Base-by-base conservation (phyloP, 2,113 vertebrate species). In the Prionailurus bengalensis region DNA sequence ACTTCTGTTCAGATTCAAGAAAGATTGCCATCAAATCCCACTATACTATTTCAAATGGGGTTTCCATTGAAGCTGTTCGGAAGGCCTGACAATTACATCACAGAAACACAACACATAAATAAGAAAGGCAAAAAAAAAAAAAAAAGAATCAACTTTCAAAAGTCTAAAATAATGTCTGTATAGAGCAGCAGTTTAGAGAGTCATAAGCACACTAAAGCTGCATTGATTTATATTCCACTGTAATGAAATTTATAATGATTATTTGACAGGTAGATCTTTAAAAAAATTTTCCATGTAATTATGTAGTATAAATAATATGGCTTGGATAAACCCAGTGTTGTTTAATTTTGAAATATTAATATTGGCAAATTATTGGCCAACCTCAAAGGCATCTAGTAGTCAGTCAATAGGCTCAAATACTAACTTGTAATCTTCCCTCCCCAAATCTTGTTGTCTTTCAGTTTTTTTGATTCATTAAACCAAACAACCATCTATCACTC, bases 331-430 rank as follows among this genome's bases (percentile, higher is more conserved):
- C 55, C 68, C 68, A 94, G 36, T 65, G 5, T 65, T 89, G 27
- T 27, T 96, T 94, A 85, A 76, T 87, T 96, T 53, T 82, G 51
- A 95, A 97, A 88, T 91, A 91, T 78, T 94, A 91, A 79, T 63
- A 89, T 70, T 42, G 74, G 10, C 27, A 86, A 73, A 61, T 89
- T 11, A 87, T 70, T 80, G 68, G 15, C 19, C 73, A 96, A 73
- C 8, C 68, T 80, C n/a, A 91, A 96, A 91, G 48, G 31, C 33
- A 85, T 42, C 36, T 48, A 55, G 36, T 23, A 78, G 36, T 83
- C 21, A 78, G 36, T 83, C 21, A n/a, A 31, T 39, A 31, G 16
- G 7, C 23, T 89, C 39, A 65, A 91, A 85, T 33, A 55, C 3
- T 89, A 74, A 27, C 25, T 82, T 93, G 7, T 25, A 85, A 78